A percentile compares a stretch with the other conserved stretches of the same genome.
phyloP scores from a whole-genome alignment of 92 coral and sea anemone species.

The Epizoanthus rinbou region DNA sequence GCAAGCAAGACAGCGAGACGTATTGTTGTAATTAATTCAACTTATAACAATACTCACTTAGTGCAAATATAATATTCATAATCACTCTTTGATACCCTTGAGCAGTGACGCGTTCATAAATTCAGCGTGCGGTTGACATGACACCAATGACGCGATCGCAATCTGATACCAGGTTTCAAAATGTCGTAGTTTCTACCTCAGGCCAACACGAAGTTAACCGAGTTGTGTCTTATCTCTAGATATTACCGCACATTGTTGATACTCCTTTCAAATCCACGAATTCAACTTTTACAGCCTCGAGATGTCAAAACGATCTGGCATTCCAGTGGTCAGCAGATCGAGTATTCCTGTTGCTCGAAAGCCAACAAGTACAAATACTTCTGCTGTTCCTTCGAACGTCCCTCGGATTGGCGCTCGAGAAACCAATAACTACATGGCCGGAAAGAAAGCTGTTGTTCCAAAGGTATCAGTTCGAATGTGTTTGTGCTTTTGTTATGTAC shows the following conservation, averaged over 20 bases:
- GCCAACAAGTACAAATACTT: background rate
- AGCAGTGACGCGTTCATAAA: constrained; percentile 31
- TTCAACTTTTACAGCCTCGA: background rate
- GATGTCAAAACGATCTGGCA: constrained; percentile 69
- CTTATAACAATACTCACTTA: background rate
- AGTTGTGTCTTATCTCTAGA: background rate
- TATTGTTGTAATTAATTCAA: too few species aligned
- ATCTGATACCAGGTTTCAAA: too few species aligned
- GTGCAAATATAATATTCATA: constrained; percentile 18
- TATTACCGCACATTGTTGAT: background rate
- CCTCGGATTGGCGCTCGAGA: constrained; percentile 17
- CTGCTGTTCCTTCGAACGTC: constrained; percentile 4
- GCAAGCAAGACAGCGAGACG: too few species aligned
- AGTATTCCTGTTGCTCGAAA: constrained; percentile 62
- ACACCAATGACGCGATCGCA: background rate
- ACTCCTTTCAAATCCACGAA: background rate
- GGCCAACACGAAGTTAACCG: too few species aligned
- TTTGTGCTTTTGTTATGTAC: background rate
- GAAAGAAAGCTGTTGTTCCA: constrained; percentile 7
- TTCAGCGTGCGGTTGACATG: constrained; percentile 38
- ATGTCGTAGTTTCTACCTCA: too few species aligned
- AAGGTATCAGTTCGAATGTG: background rate
- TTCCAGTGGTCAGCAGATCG: constrained; percentile 68
- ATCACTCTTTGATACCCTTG: background rate
- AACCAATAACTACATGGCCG: background rate